Conservation (phyloP, 2,888 invertebrate genomes). For the Barypeithes pellucidus region DNA sequence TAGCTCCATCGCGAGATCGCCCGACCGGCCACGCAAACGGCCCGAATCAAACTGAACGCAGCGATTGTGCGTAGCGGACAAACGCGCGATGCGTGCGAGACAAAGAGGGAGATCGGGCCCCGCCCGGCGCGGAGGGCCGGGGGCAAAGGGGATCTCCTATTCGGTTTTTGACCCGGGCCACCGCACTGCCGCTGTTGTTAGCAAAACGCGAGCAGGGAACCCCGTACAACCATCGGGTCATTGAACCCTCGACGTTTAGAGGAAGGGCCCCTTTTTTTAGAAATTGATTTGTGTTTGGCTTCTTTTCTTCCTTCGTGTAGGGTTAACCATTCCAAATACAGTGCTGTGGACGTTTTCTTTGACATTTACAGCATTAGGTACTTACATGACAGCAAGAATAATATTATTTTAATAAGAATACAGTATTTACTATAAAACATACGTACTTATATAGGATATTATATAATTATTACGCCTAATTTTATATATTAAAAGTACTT, state of each 20-base stretch:
- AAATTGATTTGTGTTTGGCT: constrained; percentile 25
- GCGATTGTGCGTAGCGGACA: constrained; percentile 47
- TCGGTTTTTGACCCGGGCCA: constrained; percentile 68
- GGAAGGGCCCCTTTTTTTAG: constrained; percentile 26
- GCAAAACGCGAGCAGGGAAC: constrained; percentile 52
- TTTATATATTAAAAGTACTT: too few relatives aligned
- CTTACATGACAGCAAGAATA: too few relatives aligned
- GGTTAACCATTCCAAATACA: constrained; percentile 2
- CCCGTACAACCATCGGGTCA: constrained; percentile 45
- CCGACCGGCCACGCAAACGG: constrained; percentile 39
- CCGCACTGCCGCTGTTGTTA: constrained; percentile 53
- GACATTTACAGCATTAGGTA: too few relatives aligned
- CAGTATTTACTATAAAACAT: too few relatives aligned
- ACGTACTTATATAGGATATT: too few relatives aligned
- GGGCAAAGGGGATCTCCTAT: constrained; percentile 61
- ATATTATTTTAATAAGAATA: too few relatives aligned
- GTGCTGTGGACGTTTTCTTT: not conserved
- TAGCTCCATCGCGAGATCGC: constrained; percentile 54
- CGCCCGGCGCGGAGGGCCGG: constrained; percentile 67
- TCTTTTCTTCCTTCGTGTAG: constrained; percentile 7
- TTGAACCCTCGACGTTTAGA: constrained; percentile 33
- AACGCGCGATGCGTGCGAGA: constrained; percentile 45
- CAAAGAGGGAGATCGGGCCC: constrained; percentile 59
- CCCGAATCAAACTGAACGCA: constrained; percentile 56
- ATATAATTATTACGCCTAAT: too few relatives aligned